phyloP scores from a whole-genome alignment of 2,888 invertebrate genomes.

The Pammene fasciana region DNA sequence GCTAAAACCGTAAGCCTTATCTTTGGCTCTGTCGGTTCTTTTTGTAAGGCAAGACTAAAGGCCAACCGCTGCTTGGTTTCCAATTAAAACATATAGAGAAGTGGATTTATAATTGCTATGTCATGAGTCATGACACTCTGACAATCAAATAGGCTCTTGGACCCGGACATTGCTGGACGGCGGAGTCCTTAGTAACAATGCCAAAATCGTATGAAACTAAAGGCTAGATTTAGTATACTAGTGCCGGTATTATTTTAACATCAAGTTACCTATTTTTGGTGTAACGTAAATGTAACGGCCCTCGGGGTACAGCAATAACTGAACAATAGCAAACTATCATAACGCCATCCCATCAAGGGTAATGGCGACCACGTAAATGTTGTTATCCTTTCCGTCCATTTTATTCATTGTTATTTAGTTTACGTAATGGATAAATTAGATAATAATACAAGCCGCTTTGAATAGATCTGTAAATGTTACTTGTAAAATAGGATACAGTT shows the following conservation, averaged over 20 bases:
- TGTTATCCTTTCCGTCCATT: slow-evolving; percentile 33
- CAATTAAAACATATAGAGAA: too few relatives aligned
- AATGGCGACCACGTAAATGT: slow-evolving; percentile 29
- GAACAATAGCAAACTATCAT: slow-evolving; percentile 27
- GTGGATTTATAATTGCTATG: too few relatives aligned
- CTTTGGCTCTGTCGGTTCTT: too few relatives aligned
- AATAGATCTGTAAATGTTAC: neutral
- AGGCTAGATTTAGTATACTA: neutral
- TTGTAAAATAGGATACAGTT: too few relatives aligned
- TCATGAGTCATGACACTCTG: too few relatives aligned
- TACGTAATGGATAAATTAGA: neutral
- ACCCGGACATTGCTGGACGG: neutral
- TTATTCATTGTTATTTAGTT: slow-evolving; percentile 26
- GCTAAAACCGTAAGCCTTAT: too few relatives aligned
- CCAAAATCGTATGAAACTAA: too few relatives aligned
- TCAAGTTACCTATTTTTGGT: neutral
- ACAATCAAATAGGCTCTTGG: too few relatives aligned
- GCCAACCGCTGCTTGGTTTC: too few relatives aligned
- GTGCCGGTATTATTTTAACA: neutral
- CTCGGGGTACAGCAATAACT: neutral
- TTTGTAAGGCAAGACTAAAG: too few relatives aligned
- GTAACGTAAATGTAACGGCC: slow-evolving; percentile 9
- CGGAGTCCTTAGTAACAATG: too few relatives aligned
- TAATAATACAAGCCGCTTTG: neutral
- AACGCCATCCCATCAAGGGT: slow-evolving; percentile 25